These are phyloP conservation scores for Bubo bubo DNA, from an alignment of 2,113 vertebrate genomes.

Conservation along the genomic window DNA sequence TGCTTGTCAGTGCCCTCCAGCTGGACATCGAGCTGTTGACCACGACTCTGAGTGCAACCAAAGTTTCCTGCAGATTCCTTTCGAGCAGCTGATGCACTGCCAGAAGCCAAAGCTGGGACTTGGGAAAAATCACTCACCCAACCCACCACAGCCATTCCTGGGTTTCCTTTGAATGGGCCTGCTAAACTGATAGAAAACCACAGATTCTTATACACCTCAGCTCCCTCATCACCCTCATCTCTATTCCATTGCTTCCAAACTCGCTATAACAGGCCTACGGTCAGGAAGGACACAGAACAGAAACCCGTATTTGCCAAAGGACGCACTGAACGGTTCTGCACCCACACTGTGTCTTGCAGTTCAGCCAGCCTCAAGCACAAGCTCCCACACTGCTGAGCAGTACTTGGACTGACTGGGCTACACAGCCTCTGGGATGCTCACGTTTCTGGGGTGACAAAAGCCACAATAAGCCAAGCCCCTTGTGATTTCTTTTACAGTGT, in stretches of 20 bases:
- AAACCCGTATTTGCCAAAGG: not conserved
- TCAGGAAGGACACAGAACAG: not conserved
- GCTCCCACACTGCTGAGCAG: not conserved
- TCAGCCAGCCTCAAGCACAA: not conserved
- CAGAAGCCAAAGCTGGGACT: not conserved
- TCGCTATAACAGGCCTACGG: accelerated
- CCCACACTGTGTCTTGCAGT: accelerated
- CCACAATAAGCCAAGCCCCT: not conserved
- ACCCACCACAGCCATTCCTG: not conserved
- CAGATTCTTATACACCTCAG: not conserved
- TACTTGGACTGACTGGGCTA: not conserved
- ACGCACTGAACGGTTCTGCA: not conserved
- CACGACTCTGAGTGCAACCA: too few relatives aligned
- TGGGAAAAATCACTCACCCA: not conserved
- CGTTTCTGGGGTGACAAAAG: not conserved
- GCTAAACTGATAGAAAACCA: not conserved
- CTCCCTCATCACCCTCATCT: not conserved
- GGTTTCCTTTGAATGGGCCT: not conserved
- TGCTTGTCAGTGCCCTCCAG: too few relatives aligned
- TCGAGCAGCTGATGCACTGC: not conserved
- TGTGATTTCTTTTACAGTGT: not conserved
- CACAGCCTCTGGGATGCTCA: not conserved
- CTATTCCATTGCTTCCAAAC: not conserved
- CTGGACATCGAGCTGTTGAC: too few relatives aligned
- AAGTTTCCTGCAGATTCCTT: not conserved